Evolutionary conservation across 2,797 vertebrate genomes (phyloP), one percentile per base, ranked within the genome.

Genomic region (Botia almorhae): DNA sequence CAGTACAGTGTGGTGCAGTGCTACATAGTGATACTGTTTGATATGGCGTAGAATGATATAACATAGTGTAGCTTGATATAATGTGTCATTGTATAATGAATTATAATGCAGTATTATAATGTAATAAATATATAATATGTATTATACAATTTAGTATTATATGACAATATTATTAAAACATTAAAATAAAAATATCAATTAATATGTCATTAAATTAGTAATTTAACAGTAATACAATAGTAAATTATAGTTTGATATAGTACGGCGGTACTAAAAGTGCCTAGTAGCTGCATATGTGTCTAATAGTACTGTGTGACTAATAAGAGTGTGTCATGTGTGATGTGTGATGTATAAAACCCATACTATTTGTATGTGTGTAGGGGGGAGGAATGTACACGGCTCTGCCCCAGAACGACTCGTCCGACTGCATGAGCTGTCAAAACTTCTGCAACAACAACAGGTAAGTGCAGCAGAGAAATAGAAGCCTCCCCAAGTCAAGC

Each of bases 391-490:
- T 95, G 84, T 97, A 96, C 90, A 92, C 94, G 0, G 87, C 96
- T 0, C 88, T 97, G 11, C 93, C 96, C 0, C 96, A 96, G 81
- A 90, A 91, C 0, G 97, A 98, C 78, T 93, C 94, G 0, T 78
- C 94, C 0, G 96, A 97, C 36, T 98, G 97, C 61, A 87, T 96
- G 88, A 96, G 87, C 89, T 98, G 97, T 90, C 94, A 98, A 77
- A 98, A 98, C 36, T 96, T 97, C 77, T 95, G 96, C 82, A 98
- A 99, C 93, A 99, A 99, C 69, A 99, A 98, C 92, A 96, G 97
- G 97, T 98, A 86, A 87, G 85, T 77, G 43, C 12, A n/a, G 76
- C 23, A 19, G 56, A 21, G 43, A 75, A 36, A 80, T 11, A 50
- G 12, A 21, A 48, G 11, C 7, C 43, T 50, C 21, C 3, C 36